phyloP scores from a whole-genome alignment of 1,140 invertebrate genomes.

The Frieseomelitta varia region DNA sequence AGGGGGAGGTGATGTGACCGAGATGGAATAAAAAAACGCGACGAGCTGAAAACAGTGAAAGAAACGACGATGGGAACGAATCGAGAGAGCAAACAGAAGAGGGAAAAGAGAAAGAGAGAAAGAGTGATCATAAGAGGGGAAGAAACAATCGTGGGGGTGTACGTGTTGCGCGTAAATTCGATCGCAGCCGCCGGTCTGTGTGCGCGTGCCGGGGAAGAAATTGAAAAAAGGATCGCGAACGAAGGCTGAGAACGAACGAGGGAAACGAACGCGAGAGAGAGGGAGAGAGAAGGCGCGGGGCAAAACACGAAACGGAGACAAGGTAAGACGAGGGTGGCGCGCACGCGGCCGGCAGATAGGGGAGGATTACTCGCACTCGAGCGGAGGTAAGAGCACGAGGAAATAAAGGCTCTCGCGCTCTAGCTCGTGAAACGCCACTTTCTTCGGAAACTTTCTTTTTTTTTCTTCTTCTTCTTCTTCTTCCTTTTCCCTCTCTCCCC shows the following conservation, averaged over 20 bases:
- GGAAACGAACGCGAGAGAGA: background rate
- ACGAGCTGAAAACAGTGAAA: constrained; percentile 11
- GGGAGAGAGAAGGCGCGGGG: background rate
- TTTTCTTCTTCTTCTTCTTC: too few species aligned
- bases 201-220: constrained; percentile 7
- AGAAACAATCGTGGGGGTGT: constrained; percentile 3
- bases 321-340: background rate
- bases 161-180: constrained; percentile 36
- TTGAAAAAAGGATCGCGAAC: constrained; percentile 31
- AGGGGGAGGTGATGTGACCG: constrained; percentile 21
- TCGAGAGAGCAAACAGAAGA: too few species aligned
- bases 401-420: constrained; percentile 61
- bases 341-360: constrained; percentile 14
- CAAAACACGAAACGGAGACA: background rate
- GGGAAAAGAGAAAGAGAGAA: background rate
- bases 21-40: constrained; percentile 16
- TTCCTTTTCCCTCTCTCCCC: too few species aligned
- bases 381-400: constrained; percentile 49
- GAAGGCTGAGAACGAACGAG: background rate
- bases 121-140: background rate
- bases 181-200: background rate
- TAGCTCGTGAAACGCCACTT: constrained; percentile 58
- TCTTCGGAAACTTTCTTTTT: constrained; percentile 55
- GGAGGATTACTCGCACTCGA: constrained; percentile 42
- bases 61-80: background rate